A percentile compares a stretch with the other conserved stretches of the same genome.
phyloP scores from a whole-genome alignment of 2,797 vertebrate species.

The Epinephelus awoara region DNA sequence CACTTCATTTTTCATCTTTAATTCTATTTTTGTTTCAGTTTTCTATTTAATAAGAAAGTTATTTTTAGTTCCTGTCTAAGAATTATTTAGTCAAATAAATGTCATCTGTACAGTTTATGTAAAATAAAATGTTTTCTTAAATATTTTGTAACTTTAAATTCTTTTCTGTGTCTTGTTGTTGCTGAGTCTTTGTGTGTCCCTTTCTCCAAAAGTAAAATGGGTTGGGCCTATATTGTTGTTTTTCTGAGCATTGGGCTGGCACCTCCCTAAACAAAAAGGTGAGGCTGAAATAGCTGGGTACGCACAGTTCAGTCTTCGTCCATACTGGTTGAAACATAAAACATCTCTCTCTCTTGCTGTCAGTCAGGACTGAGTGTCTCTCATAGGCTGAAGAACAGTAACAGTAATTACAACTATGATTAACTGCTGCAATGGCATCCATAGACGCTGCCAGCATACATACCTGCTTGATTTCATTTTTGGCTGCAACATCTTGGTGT shows the following conservation, averaged over 20 bases:
- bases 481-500: slow-evolving; percentile 12
- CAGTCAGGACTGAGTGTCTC: slow-evolving; percentile 36
- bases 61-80: slow-evolving; percentile 96
- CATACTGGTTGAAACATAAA: slow-evolving; percentile 54
- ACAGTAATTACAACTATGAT: slow-evolving; percentile 69
- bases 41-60: slow-evolving; percentile 98
- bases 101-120: slow-evolving; percentile 99
- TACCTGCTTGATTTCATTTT: slow-evolving; percentile 30
- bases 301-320: slow-evolving; percentile 13
- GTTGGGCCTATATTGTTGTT: neutral
- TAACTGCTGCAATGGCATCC: slow-evolving; percentile 61
- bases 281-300: slow-evolving; percentile 32
- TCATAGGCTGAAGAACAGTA: slow-evolving; percentile 9
- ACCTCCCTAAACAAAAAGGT: slow-evolving; percentile 37
- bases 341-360: slow-evolving; percentile 7
- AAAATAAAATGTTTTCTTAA: slow-evolving; percentile 93
- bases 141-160: slow-evolving; percentile 84
- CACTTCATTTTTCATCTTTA: slow-evolving; percentile 89
- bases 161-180: slow-evolving; percentile 55
- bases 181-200: slow-evolving; percentile 21
- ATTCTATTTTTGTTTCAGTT: slow-evolving; percentile 89
- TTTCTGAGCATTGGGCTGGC: slow-evolving; percentile 18
- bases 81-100: slow-evolving; percentile 98
- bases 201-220: neutral
- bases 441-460: slow-evolving; percentile 28